These are phyloP conservation scores for Adelges cooleyi DNA, from an alignment of 1,140 invertebrate species.

Conservation along the genomic window DNA sequence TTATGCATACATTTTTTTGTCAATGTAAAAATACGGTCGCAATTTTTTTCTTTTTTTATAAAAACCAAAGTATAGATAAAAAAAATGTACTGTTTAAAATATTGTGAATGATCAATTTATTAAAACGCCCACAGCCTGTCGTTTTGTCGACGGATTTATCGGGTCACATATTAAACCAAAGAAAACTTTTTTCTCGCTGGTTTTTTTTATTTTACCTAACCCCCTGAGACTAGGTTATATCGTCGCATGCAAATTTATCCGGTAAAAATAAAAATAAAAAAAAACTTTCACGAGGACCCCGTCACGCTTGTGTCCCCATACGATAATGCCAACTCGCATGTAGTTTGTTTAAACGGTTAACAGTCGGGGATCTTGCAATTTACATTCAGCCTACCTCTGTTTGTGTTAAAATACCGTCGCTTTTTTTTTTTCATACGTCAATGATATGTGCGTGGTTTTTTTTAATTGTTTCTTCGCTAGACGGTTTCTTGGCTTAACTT, in stretches of 20 bases:
- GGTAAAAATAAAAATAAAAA: constrained; percentile 11
- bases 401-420: not conserved
- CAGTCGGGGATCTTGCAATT: not conserved
- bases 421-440: not conserved
- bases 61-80: no score
- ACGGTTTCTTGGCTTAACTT: no score
- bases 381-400: not conserved
- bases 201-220: constrained; percentile 7
- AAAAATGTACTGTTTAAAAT: no score
- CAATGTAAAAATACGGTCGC: no score
- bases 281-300: constrained; percentile 3
- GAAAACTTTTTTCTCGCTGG: constrained; percentile 4
- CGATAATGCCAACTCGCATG: not conserved
- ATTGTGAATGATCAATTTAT: no score
- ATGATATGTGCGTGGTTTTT: not conserved
- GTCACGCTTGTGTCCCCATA: constrained; percentile 3
- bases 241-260: constrained; percentile 25
- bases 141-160: constrained; percentile 9
- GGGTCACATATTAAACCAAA: constrained; percentile 10
- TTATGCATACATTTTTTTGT: no score
- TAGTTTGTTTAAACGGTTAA: constrained; percentile 15
- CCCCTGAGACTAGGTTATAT: constrained; percentile 13
- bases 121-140: not conserved
- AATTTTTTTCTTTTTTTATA: no score
- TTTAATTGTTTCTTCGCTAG: no score